These are phyloP conservation scores for Drosophila virilis DNA, from an alignment of 1,140 invertebrate species.

Conservation along the genomic window DNA sequence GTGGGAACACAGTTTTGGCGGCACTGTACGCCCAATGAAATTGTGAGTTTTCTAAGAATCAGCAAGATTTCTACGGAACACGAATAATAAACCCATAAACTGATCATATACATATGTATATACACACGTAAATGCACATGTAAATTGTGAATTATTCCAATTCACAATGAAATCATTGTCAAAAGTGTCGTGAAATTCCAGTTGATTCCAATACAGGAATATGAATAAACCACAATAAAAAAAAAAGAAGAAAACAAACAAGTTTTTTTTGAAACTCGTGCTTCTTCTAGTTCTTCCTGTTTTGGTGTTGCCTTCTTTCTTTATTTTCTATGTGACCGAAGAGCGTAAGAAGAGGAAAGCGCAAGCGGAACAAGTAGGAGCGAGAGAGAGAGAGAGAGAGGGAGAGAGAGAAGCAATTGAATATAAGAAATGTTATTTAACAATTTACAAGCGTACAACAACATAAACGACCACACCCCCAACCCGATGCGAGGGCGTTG, in stretches of 20 bases:
- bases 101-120: background rate
- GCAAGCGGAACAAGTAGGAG: background rate
- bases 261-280: background rate
- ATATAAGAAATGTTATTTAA: conserved; percentile 28
- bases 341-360: background rate
- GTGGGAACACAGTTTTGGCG: conserved; percentile 32
- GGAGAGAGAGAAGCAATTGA: conserved; percentile 11
- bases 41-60: conserved; percentile 12
- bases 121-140: background rate
- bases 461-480: background rate
- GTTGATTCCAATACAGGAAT: conserved; percentile 2
- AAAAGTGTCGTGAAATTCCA: conserved; percentile 1
- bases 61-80: conserved; percentile 6
- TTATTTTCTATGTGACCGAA: background rate
- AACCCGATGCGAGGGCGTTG: conserved; percentile 9
- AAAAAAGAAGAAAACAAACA: background rate
- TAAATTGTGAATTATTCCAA: no score
- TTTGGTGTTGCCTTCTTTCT: background rate
- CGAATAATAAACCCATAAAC: background rate
- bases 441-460: conserved; percentile 28
- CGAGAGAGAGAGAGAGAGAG: conserved; percentile 1
- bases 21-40: no score
- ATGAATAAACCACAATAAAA: background rate
- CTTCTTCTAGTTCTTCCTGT: conserved; percentile 13
- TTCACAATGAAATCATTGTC: conserved; percentile 44